A percentile compares a stretch with the other conserved stretches of the same genome.
Evolutionary conservation across 2,113 vertebrate species (phyloP).

Genomic region (Uropsilus gracilis): DNA sequence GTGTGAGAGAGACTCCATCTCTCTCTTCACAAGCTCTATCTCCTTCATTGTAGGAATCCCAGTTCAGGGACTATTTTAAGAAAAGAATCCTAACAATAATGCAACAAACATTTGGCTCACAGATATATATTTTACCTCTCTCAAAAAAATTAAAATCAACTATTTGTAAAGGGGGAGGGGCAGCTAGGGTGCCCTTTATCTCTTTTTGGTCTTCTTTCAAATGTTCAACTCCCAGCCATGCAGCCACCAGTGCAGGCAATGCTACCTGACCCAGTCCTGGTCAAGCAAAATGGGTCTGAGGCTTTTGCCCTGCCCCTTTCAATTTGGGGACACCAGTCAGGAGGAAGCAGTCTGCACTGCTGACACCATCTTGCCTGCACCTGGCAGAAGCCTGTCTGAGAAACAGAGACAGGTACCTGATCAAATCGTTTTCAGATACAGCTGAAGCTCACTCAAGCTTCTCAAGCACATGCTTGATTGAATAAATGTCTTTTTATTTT

Average conservation of each 20-base stretch:
- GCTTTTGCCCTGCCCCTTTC: neutral
- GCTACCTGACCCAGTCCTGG: neutral
- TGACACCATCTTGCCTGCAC: neutral
- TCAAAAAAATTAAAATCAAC: neutral
- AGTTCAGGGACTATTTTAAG: neutral
- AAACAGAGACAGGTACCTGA: neutral
- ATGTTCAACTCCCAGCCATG: fast-evolving
- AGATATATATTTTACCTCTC: neutral
- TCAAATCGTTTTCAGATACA: neutral
- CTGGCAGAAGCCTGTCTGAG: neutral
- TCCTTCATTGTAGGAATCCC: neutral
- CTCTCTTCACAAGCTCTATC: neutral
- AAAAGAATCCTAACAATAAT: neutral
- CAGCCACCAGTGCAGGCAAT: fast-evolving
- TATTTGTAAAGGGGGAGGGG: neutral
- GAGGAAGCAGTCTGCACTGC: neutral
- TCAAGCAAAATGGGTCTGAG: neutral
- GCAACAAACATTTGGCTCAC: neutral
- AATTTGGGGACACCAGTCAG: neutral
- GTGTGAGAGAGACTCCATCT: neutral
- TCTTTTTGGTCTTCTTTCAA: neutral
- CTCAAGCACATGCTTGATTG: neutral
- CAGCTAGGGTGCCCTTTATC: fast-evolving
- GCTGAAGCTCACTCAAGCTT: neutral
- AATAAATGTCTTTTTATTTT: neutral